Conservation (phyloP, 2,113 vertebrate genomes). For the Columbina picui region DNA sequence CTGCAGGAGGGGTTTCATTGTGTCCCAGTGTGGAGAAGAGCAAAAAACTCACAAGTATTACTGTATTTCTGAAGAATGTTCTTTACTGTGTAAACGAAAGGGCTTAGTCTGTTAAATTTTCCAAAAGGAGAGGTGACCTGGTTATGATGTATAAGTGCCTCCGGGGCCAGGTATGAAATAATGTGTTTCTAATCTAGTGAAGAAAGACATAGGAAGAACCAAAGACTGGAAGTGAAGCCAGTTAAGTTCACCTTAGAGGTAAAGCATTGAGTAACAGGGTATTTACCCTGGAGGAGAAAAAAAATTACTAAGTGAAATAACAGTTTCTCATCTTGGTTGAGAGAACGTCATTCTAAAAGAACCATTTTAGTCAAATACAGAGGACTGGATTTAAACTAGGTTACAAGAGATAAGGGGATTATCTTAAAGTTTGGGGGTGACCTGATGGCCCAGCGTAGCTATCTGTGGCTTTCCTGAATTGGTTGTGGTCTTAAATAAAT, state of each 20-base stretch:
- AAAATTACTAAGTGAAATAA: background rate
- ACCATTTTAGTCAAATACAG: background rate
- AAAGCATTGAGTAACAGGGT: background rate
- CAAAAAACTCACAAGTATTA: background rate
- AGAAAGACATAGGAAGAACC: background rate
- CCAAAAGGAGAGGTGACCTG: background rate
- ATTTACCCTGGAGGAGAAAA: background rate
- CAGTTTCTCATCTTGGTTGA: background rate
- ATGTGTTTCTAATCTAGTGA: constrained; percentile 4
- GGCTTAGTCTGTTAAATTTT: background rate
- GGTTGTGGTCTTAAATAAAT: constrained; percentile 29
- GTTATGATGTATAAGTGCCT: background rate
- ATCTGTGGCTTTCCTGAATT: background rate
- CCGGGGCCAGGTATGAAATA: background rate
- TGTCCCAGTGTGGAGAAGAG: background rate
- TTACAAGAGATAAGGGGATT: background rate
- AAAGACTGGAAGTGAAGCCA: background rate
- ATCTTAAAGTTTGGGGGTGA: background rate
- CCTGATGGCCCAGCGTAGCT: background rate
- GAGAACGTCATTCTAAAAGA: background rate
- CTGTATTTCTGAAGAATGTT: background rate
- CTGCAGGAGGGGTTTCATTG: background rate
- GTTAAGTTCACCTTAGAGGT: background rate
- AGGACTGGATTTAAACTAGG: background rate
- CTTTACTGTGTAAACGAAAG: background rate